phyloP scores from a whole-genome alignment of 2,797 vertebrate species.

The Lepus oiostolus region DNA sequence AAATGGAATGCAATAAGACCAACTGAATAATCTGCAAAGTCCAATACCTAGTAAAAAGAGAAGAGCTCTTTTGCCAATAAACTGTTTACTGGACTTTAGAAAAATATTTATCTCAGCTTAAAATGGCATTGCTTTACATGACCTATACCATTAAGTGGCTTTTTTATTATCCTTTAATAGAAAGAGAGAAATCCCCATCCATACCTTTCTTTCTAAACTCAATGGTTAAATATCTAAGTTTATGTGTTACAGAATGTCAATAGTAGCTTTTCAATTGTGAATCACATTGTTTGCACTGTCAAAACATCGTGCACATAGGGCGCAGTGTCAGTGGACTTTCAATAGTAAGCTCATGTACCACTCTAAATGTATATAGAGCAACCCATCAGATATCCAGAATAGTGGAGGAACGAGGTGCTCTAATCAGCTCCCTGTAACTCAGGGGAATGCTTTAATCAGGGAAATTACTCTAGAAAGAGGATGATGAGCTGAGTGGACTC shows the following conservation, averaged over 20 bases:
- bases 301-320: constrained; percentile 23
- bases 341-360: not conserved
- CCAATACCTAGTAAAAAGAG: constrained; percentile 59
- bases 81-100: constrained; percentile 58
- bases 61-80: constrained; percentile 66
- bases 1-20: constrained; percentile 70
- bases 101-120: constrained; percentile 65
- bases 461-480: not conserved
- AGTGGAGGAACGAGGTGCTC: constrained; percentile 1
- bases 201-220: constrained; percentile 39
- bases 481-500: not conserved
- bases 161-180: constrained; percentile 72
- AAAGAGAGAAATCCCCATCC: constrained; percentile 57
- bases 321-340: not conserved
- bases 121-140: constrained; percentile 64
- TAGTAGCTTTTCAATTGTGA: constrained; percentile 58
- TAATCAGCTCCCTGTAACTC: constrained; percentile 20
- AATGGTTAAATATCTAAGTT: constrained; percentile 59
- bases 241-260: constrained; percentile 43
- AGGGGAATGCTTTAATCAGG: not conserved
- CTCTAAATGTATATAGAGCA: not conserved
- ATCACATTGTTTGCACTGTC: constrained; percentile 25
- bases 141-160: constrained; percentile 62
- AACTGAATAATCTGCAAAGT: constrained; percentile 74
- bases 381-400: not conserved